Conservation (phyloP, 2,113 vertebrate genomes). For the Colossoma macropomum region DNA sequence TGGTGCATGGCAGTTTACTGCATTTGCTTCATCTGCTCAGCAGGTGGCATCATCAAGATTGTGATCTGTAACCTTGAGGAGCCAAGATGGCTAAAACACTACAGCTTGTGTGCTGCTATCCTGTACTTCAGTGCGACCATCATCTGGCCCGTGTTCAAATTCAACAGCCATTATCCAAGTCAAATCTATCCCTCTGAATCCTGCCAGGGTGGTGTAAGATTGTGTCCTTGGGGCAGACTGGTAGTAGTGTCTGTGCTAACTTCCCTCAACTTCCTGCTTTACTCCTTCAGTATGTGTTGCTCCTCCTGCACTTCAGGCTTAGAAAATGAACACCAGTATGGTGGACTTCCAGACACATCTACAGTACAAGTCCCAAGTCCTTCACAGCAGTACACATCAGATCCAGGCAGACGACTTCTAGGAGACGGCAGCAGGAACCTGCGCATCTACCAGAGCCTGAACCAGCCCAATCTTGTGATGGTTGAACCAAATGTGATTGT, state of each 20-base stretch:
- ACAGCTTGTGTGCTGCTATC: background rate
- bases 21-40: constrained; percentile 6
- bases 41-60: background rate
- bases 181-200: background rate
- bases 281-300: constrained; percentile 72
- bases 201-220: accelerated
- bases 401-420: background rate
- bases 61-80: background rate
- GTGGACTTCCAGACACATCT: background rate
- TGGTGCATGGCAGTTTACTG: constrained; percentile 5
- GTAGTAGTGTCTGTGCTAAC: constrained; percentile 73
- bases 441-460: background rate
- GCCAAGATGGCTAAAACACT: background rate
- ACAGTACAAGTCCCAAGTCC: background rate
- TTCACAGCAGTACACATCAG: background rate
- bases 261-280: constrained; percentile 73
- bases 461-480: background rate
- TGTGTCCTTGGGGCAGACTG: constrained; percentile 66
- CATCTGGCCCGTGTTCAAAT: background rate
- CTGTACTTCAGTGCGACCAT: background rate
- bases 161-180: background rate
- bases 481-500: no score
- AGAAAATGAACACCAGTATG: background rate
- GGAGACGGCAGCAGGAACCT: background rate
- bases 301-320: constrained; percentile 47